A percentile compares a stretch with the other conserved stretches of the same genome.
phyloP scores from a whole-genome alignment of 2,113 vertebrate species.

The Anarhynchus alexandrinus region DNA sequence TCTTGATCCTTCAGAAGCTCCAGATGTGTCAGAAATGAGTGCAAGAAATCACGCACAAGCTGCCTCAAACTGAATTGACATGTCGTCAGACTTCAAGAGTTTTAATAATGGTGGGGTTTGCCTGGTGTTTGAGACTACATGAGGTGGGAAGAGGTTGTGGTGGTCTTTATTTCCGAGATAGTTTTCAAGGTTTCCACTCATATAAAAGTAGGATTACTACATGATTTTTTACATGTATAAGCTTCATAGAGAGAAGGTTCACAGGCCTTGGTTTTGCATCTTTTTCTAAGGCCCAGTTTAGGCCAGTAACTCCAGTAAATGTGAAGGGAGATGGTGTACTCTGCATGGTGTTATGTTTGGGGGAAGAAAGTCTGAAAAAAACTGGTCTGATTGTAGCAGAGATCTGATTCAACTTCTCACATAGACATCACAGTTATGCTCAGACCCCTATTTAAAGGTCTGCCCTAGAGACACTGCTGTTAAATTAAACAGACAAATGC shows the following conservation, averaged over 20 bases:
- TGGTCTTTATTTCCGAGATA: neutral
- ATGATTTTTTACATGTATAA: neutral
- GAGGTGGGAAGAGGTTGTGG: accelerated
- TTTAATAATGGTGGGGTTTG: neutral
- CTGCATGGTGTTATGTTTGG: accelerated
- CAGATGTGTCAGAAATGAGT: neutral
- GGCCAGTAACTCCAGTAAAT: neutral
- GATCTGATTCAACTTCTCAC: neutral
- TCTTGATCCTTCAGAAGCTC: neutral
- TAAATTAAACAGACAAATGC: neutral
- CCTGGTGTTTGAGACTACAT: neutral
- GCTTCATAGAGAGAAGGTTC: neutral
- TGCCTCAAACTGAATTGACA: neutral
- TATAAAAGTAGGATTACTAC: neutral
- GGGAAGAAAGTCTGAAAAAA: neutral
- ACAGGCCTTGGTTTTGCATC: neutral
- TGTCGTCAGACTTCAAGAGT: neutral
- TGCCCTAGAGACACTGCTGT: neutral
- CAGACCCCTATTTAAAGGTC: neutral
- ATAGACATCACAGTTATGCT: neutral
- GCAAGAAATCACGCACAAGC: neutral
- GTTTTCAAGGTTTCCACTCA: neutral
- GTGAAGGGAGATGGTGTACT: neutral
- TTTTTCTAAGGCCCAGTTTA: neutral
- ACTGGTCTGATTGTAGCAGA: no score